Conservation (phyloP, 2,113 vertebrate genomes). For the Xerus inauris region DNA sequence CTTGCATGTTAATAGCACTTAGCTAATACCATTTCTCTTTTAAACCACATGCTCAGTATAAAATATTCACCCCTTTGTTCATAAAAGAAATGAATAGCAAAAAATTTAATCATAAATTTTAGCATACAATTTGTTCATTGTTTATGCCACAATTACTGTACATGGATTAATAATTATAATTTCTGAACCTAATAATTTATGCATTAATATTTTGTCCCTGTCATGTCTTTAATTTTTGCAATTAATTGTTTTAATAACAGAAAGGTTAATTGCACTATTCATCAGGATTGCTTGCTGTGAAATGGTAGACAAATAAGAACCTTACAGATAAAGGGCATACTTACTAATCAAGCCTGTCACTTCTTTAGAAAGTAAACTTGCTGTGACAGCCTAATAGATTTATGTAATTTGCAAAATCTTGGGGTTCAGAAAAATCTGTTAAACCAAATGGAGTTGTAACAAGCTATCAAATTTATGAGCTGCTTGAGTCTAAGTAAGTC, state of each 20-base stretch:
- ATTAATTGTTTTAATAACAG: conserved; percentile 88
- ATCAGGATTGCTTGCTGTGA: conserved; percentile 85
- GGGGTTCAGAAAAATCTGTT: neutral
- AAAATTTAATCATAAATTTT: conserved; percentile 77
- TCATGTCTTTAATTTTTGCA: conserved; percentile 87
- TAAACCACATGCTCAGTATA: conserved; percentile 3
- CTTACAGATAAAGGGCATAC: conserved; percentile 82
- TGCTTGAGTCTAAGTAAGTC: neutral
- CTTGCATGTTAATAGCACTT: neutral
- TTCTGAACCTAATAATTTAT: conserved; percentile 87
- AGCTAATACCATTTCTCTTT: neutral
- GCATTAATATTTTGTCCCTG: conserved; percentile 85
- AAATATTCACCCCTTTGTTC: conserved; percentile 64
- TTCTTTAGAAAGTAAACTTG: conserved; percentile 58
- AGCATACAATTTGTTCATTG: conserved; percentile 80
- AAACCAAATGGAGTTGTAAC: neutral
- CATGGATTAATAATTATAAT: conserved; percentile 86
- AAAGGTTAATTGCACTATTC: conserved; percentile 88
- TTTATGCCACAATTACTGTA: conserved; percentile 84
- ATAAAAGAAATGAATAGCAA: conserved; percentile 66
- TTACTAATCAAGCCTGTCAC: conserved; percentile 81
- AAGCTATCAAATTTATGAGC: neutral
- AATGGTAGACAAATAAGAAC: conserved; percentile 83
- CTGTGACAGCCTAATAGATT: conserved; percentile 23
- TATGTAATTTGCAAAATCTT: conserved; percentile 40